Percentiles rank a stretch among this genome's conserved stretches.
These are phyloP conservation scores for Epizoanthus rinbou DNA, from an alignment of 92 coral and sea anemone species.

Conservation along the genomic window DNA sequence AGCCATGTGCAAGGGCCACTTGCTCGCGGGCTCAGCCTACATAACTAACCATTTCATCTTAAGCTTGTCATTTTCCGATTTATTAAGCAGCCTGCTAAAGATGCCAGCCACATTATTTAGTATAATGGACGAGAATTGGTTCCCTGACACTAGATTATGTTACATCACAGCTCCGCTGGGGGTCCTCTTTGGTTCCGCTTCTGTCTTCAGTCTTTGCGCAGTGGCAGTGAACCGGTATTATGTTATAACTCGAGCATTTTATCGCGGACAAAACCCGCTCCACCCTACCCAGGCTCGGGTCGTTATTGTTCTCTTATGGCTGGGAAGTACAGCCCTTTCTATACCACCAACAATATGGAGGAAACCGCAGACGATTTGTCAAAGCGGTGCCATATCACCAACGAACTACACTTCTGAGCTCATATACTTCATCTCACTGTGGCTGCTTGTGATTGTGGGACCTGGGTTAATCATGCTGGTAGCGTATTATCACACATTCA, in stretches of 20 bases:
- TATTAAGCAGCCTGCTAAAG: constrained; percentile 32
- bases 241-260: constrained; percentile 22
- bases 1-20: constrained; percentile 19
- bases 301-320: constrained; percentile 29
- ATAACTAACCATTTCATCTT: constrained; percentile 46
- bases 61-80: constrained; percentile 36
- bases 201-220: constrained; percentile 41
- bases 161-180: constrained; percentile 50
- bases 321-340: constrained; percentile 12
- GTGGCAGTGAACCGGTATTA: constrained; percentile 43
- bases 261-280: not conserved
- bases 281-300: constrained; percentile 9
- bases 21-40: constrained; percentile 30
- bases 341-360: constrained; percentile 40
- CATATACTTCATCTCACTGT: constrained; percentile 27
- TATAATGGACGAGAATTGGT: constrained; percentile 36
- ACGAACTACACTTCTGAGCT: constrained; percentile 24
- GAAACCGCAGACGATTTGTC: constrained; percentile 21
- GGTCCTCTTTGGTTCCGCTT: constrained; percentile 48
- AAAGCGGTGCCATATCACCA: constrained; percentile 36
- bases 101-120: constrained; percentile 33
- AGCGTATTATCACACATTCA: constrained; percentile 8
- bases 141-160: constrained; percentile 34
- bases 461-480: constrained; percentile 29
- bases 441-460: constrained; percentile 38